These are phyloP conservation scores for Tenebrio molitor DNA, from an alignment of 1,140 invertebrate species.

Conservation along the genomic window DNA sequence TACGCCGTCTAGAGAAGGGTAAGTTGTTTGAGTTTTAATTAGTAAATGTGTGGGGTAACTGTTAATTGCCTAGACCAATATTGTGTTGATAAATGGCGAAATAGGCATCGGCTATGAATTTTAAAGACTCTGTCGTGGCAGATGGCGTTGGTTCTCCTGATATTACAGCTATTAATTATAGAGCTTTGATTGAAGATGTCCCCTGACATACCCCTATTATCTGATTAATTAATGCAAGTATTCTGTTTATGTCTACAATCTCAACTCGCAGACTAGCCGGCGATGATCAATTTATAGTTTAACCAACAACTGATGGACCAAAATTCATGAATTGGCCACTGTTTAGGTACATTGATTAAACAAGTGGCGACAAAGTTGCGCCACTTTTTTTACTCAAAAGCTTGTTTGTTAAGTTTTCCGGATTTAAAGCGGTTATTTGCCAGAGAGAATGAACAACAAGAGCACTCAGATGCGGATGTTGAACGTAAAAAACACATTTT, in stretches of 20 bases:
- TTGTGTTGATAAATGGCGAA: conserved; percentile 39
- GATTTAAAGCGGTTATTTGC: too few relatives aligned
- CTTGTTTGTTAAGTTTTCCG: too few relatives aligned
- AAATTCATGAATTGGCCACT: neutral
- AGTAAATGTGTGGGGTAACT: conserved; percentile 20
- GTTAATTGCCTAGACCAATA: conserved; percentile 31
- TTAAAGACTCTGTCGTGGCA: conserved; percentile 40
- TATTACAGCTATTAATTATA: conserved; percentile 52
- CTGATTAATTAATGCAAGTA: conserved; percentile 54
- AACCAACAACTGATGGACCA: neutral
- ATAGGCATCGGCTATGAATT: conserved; percentile 43
- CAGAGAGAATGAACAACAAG: too few relatives aligned
- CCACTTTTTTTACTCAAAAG: neutral
- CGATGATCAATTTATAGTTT: conserved; percentile 8
- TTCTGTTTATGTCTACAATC: conserved; percentile 42
- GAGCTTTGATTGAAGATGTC: conserved; percentile 51
- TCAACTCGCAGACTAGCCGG: conserved; percentile 18
- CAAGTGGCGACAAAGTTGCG: neutral
- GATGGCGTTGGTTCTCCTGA: conserved; percentile 34
- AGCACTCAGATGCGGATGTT: too few relatives aligned
- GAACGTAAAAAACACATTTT: too few relatives aligned
- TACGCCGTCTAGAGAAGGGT: neutral
- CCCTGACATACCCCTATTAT: conserved; percentile 53
- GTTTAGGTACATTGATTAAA: neutral
- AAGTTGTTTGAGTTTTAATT: conserved; percentile 38